Evolutionary conservation across 2,888 invertebrate species (phyloP).

Genomic region (Ischnura elegans): DNA sequence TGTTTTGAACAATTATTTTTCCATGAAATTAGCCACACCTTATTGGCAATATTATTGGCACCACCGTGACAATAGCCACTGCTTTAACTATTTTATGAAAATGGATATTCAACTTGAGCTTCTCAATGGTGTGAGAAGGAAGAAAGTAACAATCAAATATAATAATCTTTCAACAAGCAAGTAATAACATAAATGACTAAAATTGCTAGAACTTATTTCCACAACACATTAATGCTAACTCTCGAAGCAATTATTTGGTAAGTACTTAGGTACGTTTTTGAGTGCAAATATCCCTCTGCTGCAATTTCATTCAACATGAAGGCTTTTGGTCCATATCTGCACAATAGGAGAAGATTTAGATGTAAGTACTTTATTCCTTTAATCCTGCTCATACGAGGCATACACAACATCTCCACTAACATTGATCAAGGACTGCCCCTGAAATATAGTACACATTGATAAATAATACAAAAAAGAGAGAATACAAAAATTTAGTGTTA

Average conservation of each 20-base stretch:
- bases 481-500: no score
- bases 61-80: neutral
- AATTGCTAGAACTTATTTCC: neutral
- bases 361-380: conserved; percentile 73
- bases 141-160: neutral
- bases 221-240: neutral
- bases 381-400: conserved; percentile 85
- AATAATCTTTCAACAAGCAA: neutral
- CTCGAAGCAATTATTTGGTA: neutral
- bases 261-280: neutral
- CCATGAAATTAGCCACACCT: neutral
- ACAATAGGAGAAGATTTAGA: neutral
- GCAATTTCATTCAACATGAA: neutral
- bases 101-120: neutral
- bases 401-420: conserved; percentile 97
- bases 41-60: neutral
- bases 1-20: neutral
- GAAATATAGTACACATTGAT: conserved; percentile 76
- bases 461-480: neutral
- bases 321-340: neutral
- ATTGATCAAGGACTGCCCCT: conserved; percentile 97
- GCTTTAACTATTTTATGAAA: neutral
- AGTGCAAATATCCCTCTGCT: neutral
- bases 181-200: neutral
- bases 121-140: neutral